Evolutionary conservation across 2,113 vertebrate species (phyloP).

Genomic region (Cololabis saira): DNA sequence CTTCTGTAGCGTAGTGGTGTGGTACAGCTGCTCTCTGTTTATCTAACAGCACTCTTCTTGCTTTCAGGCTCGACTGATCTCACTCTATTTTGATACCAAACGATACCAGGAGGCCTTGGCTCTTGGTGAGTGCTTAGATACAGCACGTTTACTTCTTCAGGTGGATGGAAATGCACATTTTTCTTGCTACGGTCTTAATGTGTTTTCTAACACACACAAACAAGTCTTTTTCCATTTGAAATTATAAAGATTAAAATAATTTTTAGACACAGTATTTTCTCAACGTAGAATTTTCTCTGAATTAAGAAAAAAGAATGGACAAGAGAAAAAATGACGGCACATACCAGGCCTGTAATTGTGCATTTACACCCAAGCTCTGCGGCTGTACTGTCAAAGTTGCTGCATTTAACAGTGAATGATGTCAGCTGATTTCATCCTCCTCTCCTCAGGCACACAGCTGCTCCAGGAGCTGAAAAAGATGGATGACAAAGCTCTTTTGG

Average conservation of each 20-base stretch:
- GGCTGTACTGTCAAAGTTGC: no score
- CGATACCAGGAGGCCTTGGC: conserved; percentile 97
- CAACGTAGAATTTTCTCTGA: no score
- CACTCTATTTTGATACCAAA: conserved; percentile 98
- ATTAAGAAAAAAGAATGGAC: no score
- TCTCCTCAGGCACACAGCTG: conserved; percentile 88
- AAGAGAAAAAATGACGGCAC: no score
- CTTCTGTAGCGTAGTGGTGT: neutral
- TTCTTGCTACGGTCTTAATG: neutral
- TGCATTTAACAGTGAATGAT: no score
- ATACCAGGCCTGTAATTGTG: no score
- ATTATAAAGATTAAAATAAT: no score
- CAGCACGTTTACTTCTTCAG: neutral
- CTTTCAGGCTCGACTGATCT: conserved; percentile 92
- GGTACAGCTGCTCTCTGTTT: neutral
- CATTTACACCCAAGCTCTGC: no score
- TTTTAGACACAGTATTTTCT: no score
- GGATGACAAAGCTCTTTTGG: conserved; percentile 98
- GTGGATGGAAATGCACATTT: no score
- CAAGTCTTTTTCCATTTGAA: no score
- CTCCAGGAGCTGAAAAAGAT: conserved; percentile 98
- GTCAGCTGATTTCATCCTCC: neutral
- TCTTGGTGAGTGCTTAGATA: conserved; percentile 85
- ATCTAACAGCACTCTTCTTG: conserved; percentile 19
- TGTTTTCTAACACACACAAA: neutral